A percentile compares a stretch with the other conserved stretches of the same genome.
Conservation (phyloP, 1,140 invertebrate genomes). For the Drosophila ironensis region DNA sequence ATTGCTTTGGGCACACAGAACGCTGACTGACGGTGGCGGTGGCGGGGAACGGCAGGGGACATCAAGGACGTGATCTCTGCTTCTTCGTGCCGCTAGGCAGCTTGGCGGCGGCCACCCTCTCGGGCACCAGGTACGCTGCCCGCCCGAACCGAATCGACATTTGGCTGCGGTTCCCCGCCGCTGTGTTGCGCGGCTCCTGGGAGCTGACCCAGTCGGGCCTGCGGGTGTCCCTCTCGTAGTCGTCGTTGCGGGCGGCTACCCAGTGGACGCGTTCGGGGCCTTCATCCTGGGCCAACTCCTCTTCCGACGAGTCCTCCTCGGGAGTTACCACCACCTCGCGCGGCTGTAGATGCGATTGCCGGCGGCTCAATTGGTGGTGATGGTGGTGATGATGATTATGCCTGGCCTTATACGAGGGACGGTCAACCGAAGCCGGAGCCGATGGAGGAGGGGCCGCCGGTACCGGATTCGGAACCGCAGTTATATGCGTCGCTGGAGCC, state of each 20-base stretch:
- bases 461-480: too few species aligned
- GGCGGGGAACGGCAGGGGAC: not conserved
- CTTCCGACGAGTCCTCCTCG: not conserved
- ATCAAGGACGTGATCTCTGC: not conserved
- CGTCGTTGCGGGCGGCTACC: not conserved
- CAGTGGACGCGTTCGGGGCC: not conserved
- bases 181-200: not conserved
- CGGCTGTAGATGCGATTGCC: not conserved
- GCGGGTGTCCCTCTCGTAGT: not conserved
- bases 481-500: too few species aligned
- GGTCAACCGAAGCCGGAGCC: too few species aligned
- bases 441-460: too few species aligned
- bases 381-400: too few species aligned
- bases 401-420: too few species aligned
- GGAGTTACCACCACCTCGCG: too few species aligned
- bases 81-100: not conserved
- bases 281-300: not conserved
- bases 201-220: not conserved
- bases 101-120: too few species aligned
- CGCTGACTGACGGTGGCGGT: not conserved
- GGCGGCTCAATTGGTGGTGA: not conserved
- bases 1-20: conserved; percentile 50
- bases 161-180: not conserved
- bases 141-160: not conserved
- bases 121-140: not conserved